phyloP scores from a whole-genome alignment of 1,140 invertebrate genomes.

The Tenebrio molitor region DNA sequence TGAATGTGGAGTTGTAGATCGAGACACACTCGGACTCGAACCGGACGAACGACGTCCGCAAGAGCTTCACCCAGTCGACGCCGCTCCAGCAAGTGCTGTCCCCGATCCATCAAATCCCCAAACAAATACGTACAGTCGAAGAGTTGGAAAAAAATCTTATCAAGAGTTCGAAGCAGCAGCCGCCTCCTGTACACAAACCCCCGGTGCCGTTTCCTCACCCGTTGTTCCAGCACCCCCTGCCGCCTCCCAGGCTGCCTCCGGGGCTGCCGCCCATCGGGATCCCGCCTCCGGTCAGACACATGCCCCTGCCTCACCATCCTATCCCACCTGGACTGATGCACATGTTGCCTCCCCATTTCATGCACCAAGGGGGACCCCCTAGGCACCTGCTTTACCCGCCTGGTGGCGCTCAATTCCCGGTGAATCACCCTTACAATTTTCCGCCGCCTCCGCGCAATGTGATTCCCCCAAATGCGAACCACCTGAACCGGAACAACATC shows the following conservation, averaged over 20 bases:
- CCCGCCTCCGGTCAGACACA: slow-evolving; percentile 61
- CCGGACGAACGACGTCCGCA: neutral
- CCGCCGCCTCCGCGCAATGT: slow-evolving; percentile 58
- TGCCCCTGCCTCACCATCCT: slow-evolving; percentile 50
- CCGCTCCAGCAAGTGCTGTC: slow-evolving; percentile 6
- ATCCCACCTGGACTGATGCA: slow-evolving; percentile 45
- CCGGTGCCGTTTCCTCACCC: slow-evolving; percentile 31
- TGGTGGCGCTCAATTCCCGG: slow-evolving; percentile 47
- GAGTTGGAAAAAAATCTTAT: slow-evolving; percentile 70
- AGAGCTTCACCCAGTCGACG: slow-evolving; percentile 1
- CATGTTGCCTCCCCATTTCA: slow-evolving; percentile 61
- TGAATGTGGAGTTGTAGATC: slow-evolving; percentile 37
- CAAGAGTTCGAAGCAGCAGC: slow-evolving; percentile 55
- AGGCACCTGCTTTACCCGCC: slow-evolving; percentile 40
- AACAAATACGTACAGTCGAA: slow-evolving; percentile 71
- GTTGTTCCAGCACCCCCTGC: slow-evolving; percentile 51
- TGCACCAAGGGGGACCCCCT: slow-evolving; percentile 60
- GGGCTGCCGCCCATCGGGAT: slow-evolving; percentile 62
- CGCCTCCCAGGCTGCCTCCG: slow-evolving; percentile 53
- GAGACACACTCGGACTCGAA: slow-evolving; percentile 36
- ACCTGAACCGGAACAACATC: slow-evolving; percentile 50
- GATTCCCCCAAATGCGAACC: slow-evolving; percentile 58
- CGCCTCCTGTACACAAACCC: slow-evolving; percentile 54
- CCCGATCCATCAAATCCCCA: slow-evolving; percentile 47
- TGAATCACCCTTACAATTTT: slow-evolving; percentile 59